A percentile compares a stretch with the other conserved stretches of the same genome.
Evolutionary conservation across 64 coral and sea anemone genomes (phyloP).

Genomic region (Cladopsammia gracilis): DNA sequence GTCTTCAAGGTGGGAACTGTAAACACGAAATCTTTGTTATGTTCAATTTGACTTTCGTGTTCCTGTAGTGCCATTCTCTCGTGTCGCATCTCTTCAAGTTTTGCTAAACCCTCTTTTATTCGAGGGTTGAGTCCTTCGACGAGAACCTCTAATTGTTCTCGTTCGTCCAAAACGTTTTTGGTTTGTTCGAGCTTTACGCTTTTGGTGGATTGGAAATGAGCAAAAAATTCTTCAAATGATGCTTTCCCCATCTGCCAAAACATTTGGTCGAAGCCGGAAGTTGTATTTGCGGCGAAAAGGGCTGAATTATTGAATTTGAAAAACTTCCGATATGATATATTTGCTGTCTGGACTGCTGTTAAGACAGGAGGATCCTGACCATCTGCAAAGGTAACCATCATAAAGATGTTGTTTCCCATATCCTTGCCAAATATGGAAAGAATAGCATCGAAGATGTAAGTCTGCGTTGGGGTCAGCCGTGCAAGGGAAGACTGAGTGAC

Average conservation of each 20-base stretch:
- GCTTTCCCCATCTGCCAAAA: too few relatives aligned
- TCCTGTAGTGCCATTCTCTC: background rate
- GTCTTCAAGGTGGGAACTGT: background rate
- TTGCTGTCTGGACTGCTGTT: background rate
- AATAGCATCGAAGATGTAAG: background rate
- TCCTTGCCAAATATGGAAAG: too few relatives aligned
- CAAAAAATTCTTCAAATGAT: too few relatives aligned
- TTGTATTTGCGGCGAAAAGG: too few relatives aligned
- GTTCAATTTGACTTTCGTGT: background rate
- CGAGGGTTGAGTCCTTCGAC: background rate
- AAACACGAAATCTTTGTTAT: background rate
- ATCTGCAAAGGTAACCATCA: too few relatives aligned
- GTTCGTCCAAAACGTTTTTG: background rate
- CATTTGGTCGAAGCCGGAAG: too few relatives aligned
- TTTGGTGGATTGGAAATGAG: too few relatives aligned
- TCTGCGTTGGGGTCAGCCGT: background rate
- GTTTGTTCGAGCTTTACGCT: too few relatives aligned
- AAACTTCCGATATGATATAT: background rate
- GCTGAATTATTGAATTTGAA: too few relatives aligned
- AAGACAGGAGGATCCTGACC: too few relatives aligned
- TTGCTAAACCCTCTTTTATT: background rate
- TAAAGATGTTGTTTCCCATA: too few relatives aligned
- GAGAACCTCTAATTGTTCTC: background rate
- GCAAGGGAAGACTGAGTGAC: background rate
- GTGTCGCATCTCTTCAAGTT: constrained; percentile 11